Base-by-base conservation (phyloP, 30 jellyfish, hydroid and myxozoan genomes). In the Turritopsis dohrnii region DNA sequence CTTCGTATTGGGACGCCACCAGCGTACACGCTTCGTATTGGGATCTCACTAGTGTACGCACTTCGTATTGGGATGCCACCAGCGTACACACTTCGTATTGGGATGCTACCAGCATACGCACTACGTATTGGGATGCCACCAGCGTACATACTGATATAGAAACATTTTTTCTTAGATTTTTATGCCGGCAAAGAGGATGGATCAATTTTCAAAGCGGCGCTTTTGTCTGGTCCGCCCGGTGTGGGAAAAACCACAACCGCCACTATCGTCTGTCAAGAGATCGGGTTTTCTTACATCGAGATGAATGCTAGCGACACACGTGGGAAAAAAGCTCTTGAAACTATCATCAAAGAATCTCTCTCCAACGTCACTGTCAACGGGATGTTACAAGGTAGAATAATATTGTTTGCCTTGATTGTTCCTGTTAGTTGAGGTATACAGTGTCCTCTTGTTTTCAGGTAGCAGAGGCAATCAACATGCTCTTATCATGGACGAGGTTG, bases 231-330 rank as follows among this genome's bases (percentile, higher is more conserved):
- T 4, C 94, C 97, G 1, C 99, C 99, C 19, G 99, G 99, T 28
- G 96, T 95, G 1, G 99, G 99, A 72, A 95, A 95, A 84, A 89
- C 99, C 19, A 95, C 99, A 66, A 87, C 98, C n/a, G 99, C 99
- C 53, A 87, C 92, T 28, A 88, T 95, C 30, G 97, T 89, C 24
- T 95, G 98, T 79, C 88, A 95, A 93, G 96, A 90, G 28, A 86
- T 88, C 21, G 97, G 94, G 13, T 89, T 82, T 77, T 74, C 90
- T 1, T 89, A 20, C 71, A 87, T 95, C 80, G 99, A 95, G 79
- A 18, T 95, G 94, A 95, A 95, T 82, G 99, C 99, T 25, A 95
- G 99, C 81, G 99, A 95, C 76, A 75, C 99, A 19, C 76, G 99
- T 41, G 92, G 96, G 26, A 95, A 89, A 73, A 89, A 83, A 53